Conservation (phyloP, 2,797 vertebrate species). For the Pseudocheirus occidentalis region DNA sequence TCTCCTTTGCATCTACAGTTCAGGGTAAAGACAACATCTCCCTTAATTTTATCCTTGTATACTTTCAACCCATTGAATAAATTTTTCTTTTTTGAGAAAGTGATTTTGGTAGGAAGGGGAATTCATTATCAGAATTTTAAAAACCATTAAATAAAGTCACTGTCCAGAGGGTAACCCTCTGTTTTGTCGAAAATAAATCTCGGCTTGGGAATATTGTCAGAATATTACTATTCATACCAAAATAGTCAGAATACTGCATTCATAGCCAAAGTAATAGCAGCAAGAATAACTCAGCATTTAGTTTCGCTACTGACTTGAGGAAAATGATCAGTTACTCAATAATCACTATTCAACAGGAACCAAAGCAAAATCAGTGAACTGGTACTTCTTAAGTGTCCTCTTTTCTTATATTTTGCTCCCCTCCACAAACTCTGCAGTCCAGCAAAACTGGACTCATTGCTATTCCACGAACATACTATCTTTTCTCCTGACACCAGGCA, state of each 20-base stretch:
- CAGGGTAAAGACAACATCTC: background rate
- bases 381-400: background rate
- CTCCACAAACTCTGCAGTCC: background rate
- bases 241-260: background rate
- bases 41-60: background rate
- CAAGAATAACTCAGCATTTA: background rate
- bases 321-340: background rate
- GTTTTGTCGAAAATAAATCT: slow-evolving; percentile 6
- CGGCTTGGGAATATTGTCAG: background rate
- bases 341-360: background rate
- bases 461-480: background rate
- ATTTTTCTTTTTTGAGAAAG: background rate
- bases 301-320: background rate
- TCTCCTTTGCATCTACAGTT: slow-evolving; percentile 39
- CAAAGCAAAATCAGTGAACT: background rate
- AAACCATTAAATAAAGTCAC: slow-evolving; percentile 15
- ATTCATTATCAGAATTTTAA: background rate
- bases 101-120: background rate
- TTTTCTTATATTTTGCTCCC: background rate
- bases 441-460: background rate
- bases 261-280: background rate
- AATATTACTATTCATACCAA: background rate
- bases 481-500: background rate
- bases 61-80: background rate
- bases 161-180: background rate